phyloP scores from a whole-genome alignment of 2,888 invertebrate species.

The Scaptodrosophila latifasciaeformis region DNA sequence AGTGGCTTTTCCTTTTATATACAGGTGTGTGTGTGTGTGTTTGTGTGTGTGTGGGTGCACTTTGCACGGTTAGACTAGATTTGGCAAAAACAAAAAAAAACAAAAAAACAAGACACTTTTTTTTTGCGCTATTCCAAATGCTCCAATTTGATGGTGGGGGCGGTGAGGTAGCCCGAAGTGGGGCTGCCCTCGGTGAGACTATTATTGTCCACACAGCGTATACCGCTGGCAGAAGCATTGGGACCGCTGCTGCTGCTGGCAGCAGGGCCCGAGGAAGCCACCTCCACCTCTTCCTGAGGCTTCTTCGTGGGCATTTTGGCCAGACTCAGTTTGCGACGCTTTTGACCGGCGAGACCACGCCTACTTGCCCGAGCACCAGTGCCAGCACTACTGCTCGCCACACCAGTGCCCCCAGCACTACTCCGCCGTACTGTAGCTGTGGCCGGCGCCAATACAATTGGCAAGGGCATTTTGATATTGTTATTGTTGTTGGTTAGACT shows the following conservation, averaged over 20 bases:
- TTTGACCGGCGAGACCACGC: no score
- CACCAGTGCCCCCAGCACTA: constrained; percentile 1
- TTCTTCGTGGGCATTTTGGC: constrained; percentile 20
- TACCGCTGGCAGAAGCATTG: constrained; percentile 35
- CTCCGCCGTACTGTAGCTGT: not conserved
- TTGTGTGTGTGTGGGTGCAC: not conserved
- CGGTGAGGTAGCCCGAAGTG: constrained; percentile 36
- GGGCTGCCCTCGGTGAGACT: constrained; percentile 33
- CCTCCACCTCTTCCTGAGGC: constrained; percentile 30
- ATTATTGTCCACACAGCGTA: constrained; percentile 60
- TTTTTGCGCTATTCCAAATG: constrained; percentile 55
- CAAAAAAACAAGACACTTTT: no score
- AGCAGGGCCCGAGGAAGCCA: constrained; percentile 7
- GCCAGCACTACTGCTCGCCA: not conserved
- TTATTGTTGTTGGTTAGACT: constrained; percentile 48
- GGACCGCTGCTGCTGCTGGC: constrained; percentile 1
- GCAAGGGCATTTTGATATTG: constrained; percentile 46
- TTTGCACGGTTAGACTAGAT: constrained; percentile 49
- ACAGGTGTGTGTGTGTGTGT: not conserved
- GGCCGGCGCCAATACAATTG: constrained; percentile 52
- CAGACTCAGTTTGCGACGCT: constrained; percentile 53
- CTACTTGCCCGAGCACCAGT: constrained; percentile 6
- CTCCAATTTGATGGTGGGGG: constrained; percentile 69
- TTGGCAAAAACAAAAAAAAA: no score
- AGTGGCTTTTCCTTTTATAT: constrained; percentile 9